A percentile compares a stretch with the other conserved stretches of the same genome.
These are phyloP conservation scores for Heteractis magnifica DNA, from an alignment of 92 coral and sea anemone genomes.

Conservation along the genomic window DNA sequence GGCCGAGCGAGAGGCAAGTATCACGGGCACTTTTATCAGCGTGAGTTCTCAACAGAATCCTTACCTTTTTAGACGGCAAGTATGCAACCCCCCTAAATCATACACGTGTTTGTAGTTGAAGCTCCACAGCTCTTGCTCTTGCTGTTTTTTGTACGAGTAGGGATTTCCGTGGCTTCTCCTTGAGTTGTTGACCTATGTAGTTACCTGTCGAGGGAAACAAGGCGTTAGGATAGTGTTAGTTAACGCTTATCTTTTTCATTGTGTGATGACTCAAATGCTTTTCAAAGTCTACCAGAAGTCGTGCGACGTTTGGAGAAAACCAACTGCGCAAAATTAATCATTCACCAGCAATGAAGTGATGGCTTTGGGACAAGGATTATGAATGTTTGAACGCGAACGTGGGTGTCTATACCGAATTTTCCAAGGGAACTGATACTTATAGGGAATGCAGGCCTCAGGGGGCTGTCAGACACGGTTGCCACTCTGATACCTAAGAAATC, in stretches of 20 bases:
- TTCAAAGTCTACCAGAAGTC: not conserved
- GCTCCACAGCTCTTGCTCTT: not conserved
- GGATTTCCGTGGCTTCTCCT: conserved; percentile 36
- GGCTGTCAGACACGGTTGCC: conserved; percentile 4
- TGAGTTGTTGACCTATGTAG: conserved; percentile 34
- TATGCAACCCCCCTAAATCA: conserved; percentile 21
- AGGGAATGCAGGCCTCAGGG: conserved; percentile 27
- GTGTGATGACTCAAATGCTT: conserved; percentile 14
- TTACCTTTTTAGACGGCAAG: conserved; percentile 15
- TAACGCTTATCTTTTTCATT: conserved; percentile 38
- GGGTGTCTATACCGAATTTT: not conserved
- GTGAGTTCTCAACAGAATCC: conserved; percentile 25
- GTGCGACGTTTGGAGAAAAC: not conserved
- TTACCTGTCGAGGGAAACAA: conserved; percentile 30
- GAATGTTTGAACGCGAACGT: not conserved
- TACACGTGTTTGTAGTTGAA: conserved; percentile 27
- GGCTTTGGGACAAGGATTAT: not conserved
- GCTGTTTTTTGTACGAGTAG: conserved; percentile 30
- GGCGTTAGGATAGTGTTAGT: conserved; percentile 15
- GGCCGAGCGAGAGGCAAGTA: conserved; percentile 23
- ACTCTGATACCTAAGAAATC: conserved; percentile 23
- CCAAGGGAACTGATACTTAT: conserved; percentile 10
- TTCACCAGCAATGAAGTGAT: conserved; percentile 19
- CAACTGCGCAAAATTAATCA: not conserved
- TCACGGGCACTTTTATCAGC: conserved; percentile 25